Conservation (phyloP, 2,113 vertebrate species). For the Edolisoma coerulescens region DNA sequence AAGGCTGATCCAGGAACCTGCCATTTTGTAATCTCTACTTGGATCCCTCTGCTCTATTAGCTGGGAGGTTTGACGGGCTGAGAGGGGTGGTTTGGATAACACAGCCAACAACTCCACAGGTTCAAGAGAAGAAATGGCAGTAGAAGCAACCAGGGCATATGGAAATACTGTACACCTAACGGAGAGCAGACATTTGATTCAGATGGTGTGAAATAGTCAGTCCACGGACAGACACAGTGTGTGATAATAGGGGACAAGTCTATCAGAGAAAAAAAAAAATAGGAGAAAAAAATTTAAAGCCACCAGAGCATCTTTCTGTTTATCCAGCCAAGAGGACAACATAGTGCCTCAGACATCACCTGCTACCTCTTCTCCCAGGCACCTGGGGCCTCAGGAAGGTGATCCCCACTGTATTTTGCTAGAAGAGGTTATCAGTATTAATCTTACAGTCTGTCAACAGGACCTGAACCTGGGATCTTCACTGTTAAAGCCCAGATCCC, state of each 20-base stretch:
- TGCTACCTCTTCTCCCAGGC: background rate
- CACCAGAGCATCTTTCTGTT: background rate
- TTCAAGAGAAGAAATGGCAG: background rate
- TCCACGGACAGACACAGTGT: background rate
- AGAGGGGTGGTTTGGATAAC: background rate
- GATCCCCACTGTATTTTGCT: background rate
- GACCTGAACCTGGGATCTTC: background rate
- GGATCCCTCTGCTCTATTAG: background rate
- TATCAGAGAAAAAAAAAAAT: background rate
- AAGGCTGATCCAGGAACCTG: background rate
- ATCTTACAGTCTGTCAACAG: conserved; percentile 6
- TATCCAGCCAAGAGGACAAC: background rate
- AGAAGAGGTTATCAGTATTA: conserved; percentile 7
- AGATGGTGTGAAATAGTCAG: background rate
- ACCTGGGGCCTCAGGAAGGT: background rate
- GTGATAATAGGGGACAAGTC: background rate
- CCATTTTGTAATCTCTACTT: background rate
- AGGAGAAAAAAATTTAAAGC: background rate
- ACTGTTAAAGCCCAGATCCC: background rate
- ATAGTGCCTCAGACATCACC: background rate
- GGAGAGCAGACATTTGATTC: background rate
- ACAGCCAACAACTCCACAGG: background rate
- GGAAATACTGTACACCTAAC: background rate
- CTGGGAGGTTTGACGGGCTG: background rate
- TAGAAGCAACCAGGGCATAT: background rate